Conservation (phyloP, 2,113 vertebrate species). For the Pica pica region DNA sequence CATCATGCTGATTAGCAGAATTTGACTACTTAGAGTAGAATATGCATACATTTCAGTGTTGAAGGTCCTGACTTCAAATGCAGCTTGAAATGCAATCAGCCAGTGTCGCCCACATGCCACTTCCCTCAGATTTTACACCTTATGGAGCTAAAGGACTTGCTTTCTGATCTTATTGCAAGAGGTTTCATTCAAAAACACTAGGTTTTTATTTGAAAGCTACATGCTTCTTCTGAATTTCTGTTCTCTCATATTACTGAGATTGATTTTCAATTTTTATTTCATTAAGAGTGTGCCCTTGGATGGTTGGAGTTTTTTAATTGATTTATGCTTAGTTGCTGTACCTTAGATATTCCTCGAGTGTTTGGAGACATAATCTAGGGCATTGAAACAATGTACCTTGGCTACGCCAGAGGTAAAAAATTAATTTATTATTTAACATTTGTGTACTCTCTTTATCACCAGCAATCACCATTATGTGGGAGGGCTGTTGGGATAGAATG, state of each 20-base stretch:
- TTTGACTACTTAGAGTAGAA: neutral
- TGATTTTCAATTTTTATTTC: neutral
- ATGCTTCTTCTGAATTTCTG: neutral
- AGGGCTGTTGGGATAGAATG: neutral
- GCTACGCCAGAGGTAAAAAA: neutral
- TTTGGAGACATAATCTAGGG: neutral
- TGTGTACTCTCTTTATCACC: neutral
- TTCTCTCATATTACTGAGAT: neutral
- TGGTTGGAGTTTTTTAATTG: neutral
- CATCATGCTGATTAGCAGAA: neutral
- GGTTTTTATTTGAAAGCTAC: neutral
- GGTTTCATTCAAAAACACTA: neutral
- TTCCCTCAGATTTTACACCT: slow-evolving; percentile 1
- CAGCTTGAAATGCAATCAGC: slow-evolving; percentile 1
- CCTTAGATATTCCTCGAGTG: neutral
- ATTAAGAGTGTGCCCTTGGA: neutral
- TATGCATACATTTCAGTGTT: neutral
- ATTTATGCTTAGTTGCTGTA: neutral
- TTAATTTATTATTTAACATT: neutral
- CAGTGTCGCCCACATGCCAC: neutral
- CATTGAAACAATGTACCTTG: neutral
- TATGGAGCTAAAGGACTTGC: neutral
- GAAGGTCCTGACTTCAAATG: neutral
- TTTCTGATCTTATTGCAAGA: neutral
- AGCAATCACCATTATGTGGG: neutral